Conservation (phyloP, 2,888 invertebrate species). For the Microdon myrmicae region DNA sequence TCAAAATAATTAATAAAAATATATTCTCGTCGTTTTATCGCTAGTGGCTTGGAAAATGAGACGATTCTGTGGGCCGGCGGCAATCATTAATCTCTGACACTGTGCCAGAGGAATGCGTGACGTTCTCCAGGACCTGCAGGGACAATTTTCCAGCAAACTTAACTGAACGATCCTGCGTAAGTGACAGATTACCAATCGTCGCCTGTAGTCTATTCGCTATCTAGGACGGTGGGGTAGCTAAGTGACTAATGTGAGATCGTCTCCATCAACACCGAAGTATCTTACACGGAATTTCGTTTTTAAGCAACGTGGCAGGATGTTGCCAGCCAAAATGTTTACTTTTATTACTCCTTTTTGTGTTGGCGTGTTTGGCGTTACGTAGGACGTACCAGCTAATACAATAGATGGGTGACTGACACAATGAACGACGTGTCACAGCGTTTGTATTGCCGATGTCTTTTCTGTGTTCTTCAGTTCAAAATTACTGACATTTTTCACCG, state of each 20-base stretch:
- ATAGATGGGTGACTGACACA: slow-evolving; percentile 15
- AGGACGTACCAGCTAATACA: background rate
- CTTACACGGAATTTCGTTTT: slow-evolving; percentile 42
- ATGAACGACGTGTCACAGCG: slow-evolving; percentile 29
- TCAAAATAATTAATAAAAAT: slow-evolving; percentile 51
- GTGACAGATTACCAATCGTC: slow-evolving; percentile 47
- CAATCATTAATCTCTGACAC: slow-evolving; percentile 49
- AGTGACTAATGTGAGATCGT: slow-evolving; percentile 34
- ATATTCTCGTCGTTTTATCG: slow-evolving; percentile 27
- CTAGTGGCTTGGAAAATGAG: slow-evolving; percentile 46
- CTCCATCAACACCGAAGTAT: slow-evolving; percentile 37
- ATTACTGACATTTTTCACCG: slow-evolving; percentile 46
- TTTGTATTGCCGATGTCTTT: slow-evolving; percentile 19
- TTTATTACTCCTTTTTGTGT: slow-evolving; percentile 39
- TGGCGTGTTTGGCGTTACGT: background rate
- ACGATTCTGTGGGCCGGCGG: slow-evolving; percentile 30
- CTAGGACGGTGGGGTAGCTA: slow-evolving; percentile 3
- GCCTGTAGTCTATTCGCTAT: slow-evolving; percentile 22
- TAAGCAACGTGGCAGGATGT: slow-evolving; percentile 43
- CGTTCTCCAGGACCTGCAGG: slow-evolving; percentile 11
- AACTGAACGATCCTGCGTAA: slow-evolving; percentile 35
- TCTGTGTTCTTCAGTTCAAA: slow-evolving; percentile 29
- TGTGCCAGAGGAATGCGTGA: slow-evolving; percentile 26
- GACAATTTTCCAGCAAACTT: slow-evolving; percentile 29
- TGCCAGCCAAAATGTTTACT: slow-evolving; percentile 33